Percentiles rank a stretch among this genome's conserved stretches.
Evolutionary conservation across 2,888 invertebrate species (phyloP).

Genomic region (Callyntrura guangdongensis): DNA sequence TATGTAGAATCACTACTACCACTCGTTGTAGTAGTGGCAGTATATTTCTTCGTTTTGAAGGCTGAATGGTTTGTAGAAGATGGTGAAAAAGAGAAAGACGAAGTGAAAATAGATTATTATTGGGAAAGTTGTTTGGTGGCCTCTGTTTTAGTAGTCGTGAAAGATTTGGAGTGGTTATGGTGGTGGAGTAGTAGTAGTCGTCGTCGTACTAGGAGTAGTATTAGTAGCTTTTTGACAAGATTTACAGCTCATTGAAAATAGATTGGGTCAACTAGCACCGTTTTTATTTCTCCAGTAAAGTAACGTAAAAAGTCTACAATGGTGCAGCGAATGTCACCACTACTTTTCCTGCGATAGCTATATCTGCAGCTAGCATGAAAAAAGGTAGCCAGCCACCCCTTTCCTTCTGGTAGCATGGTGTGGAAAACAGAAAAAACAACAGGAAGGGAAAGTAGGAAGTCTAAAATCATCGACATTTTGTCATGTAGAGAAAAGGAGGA

Average conservation of each 20-base stretch:
- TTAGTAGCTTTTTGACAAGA: slow-evolving; percentile 73
- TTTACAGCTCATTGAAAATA: slow-evolving; percentile 80
- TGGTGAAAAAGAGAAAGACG: not conserved
- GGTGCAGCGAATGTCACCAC: slow-evolving; percentile 30
- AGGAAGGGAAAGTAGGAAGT: too few species aligned
- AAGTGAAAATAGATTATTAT: slow-evolving; percentile 73
- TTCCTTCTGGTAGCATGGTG: not conserved
- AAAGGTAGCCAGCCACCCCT: not conserved
- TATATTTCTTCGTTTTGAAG: slow-evolving; percentile 1
- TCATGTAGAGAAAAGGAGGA: not conserved
- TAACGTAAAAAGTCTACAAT: not conserved
- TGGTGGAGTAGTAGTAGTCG: not conserved
- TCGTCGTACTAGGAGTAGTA: slow-evolving; percentile 26
- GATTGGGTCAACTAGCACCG: slow-evolving; percentile 69
- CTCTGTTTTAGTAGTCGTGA: not conserved
- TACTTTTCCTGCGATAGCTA: not conserved
- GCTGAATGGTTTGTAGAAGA: slow-evolving; percentile 8
- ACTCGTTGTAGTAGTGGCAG: not conserved
- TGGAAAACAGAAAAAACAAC: not conserved
- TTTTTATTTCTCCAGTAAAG: slow-evolving; percentile 8
- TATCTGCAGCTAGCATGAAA: not conserved
- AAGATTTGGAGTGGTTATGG: slow-evolving; percentile 45
- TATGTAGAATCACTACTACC: not conserved
- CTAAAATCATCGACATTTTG: too few species aligned
- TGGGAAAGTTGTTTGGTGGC: slow-evolving; percentile 65